These are phyloP conservation scores for Forpus xanthops DNA, from an alignment of 2,797 vertebrate species.

Conservation along the genomic window DNA sequence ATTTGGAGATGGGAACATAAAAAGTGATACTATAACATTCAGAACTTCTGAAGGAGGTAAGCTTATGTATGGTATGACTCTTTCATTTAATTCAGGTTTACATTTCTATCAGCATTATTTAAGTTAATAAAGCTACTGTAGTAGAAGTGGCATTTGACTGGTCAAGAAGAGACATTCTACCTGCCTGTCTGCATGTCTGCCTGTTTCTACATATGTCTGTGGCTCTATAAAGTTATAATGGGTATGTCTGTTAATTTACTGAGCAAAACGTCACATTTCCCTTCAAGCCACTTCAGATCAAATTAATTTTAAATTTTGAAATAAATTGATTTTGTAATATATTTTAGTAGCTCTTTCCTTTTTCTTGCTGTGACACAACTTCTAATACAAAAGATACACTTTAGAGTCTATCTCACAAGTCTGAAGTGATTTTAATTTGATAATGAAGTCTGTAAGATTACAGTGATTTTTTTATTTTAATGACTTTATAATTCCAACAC, in stretches of 20 bases:
- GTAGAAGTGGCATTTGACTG: neutral
- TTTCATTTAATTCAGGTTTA: neutral
- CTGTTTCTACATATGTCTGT: neutral
- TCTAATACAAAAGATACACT: neutral
- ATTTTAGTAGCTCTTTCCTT: neutral
- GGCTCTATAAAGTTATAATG: neutral
- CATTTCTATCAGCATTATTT: neutral
- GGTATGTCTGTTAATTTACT: neutral
- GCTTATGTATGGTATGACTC: neutral
- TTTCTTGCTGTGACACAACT: neutral
- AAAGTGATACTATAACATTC: conserved; percentile 83
- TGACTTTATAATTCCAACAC: neutral
- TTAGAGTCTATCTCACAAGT: neutral
- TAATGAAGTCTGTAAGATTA: neutral
- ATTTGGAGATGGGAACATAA: conserved; percentile 87
- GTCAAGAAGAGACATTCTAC: neutral
- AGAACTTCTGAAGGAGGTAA: conserved; percentile 87
- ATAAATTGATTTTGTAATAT: neutral
- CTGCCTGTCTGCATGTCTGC: neutral
- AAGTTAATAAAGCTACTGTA: neutral
- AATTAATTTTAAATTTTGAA: neutral
- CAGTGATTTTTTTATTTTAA: neutral
- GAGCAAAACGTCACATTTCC: neutral
- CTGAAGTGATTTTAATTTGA: neutral
- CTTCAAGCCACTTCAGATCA: neutral